These are phyloP conservation scores for Haliclystus octoradiatus DNA, from an alignment of 30 jellyfish, hydroid and myxozoan species.

Conservation along the genomic window DNA sequence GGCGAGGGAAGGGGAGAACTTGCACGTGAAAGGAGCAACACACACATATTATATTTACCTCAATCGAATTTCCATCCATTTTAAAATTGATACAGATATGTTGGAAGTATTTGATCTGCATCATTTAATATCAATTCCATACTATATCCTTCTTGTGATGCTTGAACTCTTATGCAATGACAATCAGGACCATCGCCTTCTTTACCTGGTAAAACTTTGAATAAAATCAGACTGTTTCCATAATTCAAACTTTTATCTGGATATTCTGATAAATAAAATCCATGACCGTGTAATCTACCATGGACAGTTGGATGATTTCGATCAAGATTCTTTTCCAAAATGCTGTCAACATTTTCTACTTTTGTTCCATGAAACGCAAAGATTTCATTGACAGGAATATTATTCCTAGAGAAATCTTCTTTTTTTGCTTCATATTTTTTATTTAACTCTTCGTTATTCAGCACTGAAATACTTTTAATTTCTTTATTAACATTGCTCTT, in stretches of 20 bases:
- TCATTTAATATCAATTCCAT: no score
- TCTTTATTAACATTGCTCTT: no score
- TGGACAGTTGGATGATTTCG: conserved; percentile 17
- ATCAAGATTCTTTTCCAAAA: conserved; percentile 15
- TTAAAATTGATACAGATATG: conserved; percentile 15
- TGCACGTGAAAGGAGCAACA: no score
- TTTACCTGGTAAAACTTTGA: conserved; percentile 27
- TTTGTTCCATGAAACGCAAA: conserved; percentile 63
- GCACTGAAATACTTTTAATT: no score
- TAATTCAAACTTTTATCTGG: conserved; percentile 27
- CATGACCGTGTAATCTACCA: conserved; percentile 31
- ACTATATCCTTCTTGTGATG: no score
- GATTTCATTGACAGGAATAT: conserved; percentile 10
- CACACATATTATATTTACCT: no score
- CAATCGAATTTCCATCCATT: no score
- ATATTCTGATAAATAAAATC: conserved; percentile 32
- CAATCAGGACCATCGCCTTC: no score
- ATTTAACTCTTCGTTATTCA: no score
- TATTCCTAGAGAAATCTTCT: conserved; percentile 4
- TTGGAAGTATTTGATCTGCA: conserved; percentile 31
- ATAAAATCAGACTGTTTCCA: conserved; percentile 7
- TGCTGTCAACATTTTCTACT: conserved; percentile 13
- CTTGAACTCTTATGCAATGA: no score
- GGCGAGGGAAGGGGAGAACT: no score
- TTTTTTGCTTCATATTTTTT: conserved; percentile 17